Base-by-base conservation (phyloP, 2,113 vertebrate species). In the Glareola pratincola region DNA sequence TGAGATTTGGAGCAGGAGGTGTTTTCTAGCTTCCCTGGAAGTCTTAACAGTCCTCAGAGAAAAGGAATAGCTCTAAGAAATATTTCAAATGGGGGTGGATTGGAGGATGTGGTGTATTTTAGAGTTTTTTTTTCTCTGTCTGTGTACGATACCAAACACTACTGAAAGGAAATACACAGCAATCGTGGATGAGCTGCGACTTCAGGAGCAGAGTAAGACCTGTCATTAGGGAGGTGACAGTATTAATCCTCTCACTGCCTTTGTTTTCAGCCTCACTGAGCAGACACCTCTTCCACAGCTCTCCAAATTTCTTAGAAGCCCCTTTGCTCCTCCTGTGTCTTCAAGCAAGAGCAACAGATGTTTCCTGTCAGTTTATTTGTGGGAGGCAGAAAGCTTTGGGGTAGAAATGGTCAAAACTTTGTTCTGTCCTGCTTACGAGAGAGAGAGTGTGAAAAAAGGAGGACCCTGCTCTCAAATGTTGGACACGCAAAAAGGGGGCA, bases 11-110 rank as follows among this genome's bases (percentile, higher is more conserved):
- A 90, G 23, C 4, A 0, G 62, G 48, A 85, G 30, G 22, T 60
- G 21, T 83, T 95, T 88, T 88, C 29, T 39, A 69, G 45, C n/a
- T 82, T 85, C 36, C 39, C 66, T 64, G 51, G 43, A 93, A 90
- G 21, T 73, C 19, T 75, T 88, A 86, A 66, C 36, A 56, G 54
- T 51, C n/a, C 18, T 95, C 43, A 71, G 32, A 67, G 29, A 26
- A 90, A 82, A 82, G 56, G 36, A 94, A 29, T 60, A 89, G 43
- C 30, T 87, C 6, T 67, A 30, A 94, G 53, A 86, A 67, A 24
- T 69, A 64, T 36, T 90, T 90, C 63, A 84, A 73, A 83, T 62
- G 43, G 4, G 2, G 27, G 43, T 85, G 26, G 36, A 45, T 8
- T 76, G 71, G 37, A 68, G 37, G 18, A 66, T 47, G 11, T 85